Conservation (phyloP, 2,888 invertebrate species). For the Camponotus fellah region DNA sequence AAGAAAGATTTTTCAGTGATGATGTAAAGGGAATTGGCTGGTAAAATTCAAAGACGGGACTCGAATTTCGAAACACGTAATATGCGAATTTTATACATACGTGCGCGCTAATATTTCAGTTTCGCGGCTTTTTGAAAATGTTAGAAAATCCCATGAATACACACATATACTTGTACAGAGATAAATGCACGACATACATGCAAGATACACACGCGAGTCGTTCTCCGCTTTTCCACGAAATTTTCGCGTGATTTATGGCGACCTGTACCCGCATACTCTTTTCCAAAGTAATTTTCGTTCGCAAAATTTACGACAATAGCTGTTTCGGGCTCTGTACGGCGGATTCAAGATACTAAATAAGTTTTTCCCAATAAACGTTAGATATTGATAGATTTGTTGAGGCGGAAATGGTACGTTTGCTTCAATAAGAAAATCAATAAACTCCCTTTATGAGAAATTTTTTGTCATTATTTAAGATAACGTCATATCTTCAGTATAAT, state of each 20-base stretch:
- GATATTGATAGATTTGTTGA: slow-evolving; percentile 1
- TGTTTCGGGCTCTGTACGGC: background rate
- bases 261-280: slow-evolving; percentile 47
- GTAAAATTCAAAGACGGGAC: slow-evolving; percentile 1
- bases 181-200: background rate
- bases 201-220: background rate
- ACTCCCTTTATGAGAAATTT: background rate
- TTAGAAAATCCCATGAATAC: slow-evolving; percentile 3
- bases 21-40: too few relatives aligned
- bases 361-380: slow-evolving; percentile 23
- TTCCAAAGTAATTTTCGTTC: slow-evolving; percentile 57
- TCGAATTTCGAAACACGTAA: slow-evolving; percentile 4
- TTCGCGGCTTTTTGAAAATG: slow-evolving; percentile 1
- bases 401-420: background rate
- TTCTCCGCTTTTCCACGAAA: slow-evolving; percentile 52
- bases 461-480: background rate
- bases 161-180: background rate
- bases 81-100: background rate
- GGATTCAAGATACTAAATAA: slow-evolving; percentile 11
- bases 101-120: background rate
- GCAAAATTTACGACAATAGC: slow-evolving; percentile 56
- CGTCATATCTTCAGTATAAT: background rate
- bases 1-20: too few relatives aligned
- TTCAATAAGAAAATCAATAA: background rate
- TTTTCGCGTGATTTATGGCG: slow-evolving; percentile 61